Base-by-base conservation (phyloP, 2,113 vertebrate species). In the Vidua chalybeata region DNA sequence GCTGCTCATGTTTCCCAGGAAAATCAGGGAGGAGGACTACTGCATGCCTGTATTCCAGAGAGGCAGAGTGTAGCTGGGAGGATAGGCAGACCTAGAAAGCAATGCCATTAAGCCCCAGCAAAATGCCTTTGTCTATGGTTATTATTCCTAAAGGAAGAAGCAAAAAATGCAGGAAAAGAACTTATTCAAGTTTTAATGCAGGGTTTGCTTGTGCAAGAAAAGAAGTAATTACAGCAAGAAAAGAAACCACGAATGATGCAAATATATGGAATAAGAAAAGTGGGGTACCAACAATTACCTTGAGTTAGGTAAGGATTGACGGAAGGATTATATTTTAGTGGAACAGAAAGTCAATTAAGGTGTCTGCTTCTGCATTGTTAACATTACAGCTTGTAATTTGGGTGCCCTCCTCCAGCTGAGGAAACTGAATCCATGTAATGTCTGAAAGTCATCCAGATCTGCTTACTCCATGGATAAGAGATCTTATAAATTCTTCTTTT, bases 1-100 rank as follows among this genome's bases (percentile, higher is more conserved):
- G 71, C 43, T 86, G 79, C 52, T 96, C 51, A 13, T 15, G 21
- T 77, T 95, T 83, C 90, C 82, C 92, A 92, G 37, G 88, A 81
- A 95, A 74, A 74, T 8, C 76, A 51, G 41, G 33, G 62, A 80
- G 67, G 71, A 91, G 59, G 46, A 69, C 58, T 76, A 56, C 37
- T 39, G 43, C 71, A 22, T 41, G 66, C 41, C 74, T 79, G 39
- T 75, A 52, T 73, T 94, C 66, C 76, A 66, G 46, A 15, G 87
- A 87, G 82, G 39, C 55, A 80, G 49, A 37, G 22, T 35, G 33
- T 9, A 30, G 28, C 63, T 81, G 55, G 63, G 51, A 86, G 27
- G 55, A 84, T 58, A 59, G 52, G 51, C 52, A 84, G 84, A 56
- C 28, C 75, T 49, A 54, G 54, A 79, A 83, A 83, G 63, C 87